These are phyloP conservation scores for Sigmodon hispidus DNA, from an alignment of 2,113 vertebrate species.

Conservation along the genomic window DNA sequence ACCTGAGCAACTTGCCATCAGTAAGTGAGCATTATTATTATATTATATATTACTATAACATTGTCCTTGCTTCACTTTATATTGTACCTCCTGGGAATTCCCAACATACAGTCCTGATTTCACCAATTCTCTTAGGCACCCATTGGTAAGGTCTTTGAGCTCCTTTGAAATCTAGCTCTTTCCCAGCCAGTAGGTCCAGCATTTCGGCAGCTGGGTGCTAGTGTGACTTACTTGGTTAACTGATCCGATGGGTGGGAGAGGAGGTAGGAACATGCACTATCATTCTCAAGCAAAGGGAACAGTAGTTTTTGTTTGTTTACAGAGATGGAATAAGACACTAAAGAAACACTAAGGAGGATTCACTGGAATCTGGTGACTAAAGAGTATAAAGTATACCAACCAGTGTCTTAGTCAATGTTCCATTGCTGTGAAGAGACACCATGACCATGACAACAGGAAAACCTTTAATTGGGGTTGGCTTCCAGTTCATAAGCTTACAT, in stretches of 20 bases:
- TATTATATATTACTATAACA: too few relatives aligned
- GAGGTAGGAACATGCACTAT: neutral
- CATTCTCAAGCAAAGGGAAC: neutral
- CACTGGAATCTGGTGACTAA: neutral
- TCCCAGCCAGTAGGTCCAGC: neutral
- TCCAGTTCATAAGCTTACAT: neutral
- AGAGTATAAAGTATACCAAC: neutral
- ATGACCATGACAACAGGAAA: neutral
- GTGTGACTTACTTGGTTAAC: neutral
- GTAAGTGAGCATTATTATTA: neutral
- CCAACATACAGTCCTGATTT: too few relatives aligned
- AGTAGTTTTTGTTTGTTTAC: neutral
- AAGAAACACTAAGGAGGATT: neutral
- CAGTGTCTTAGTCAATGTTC: neutral
- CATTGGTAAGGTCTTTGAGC: rapidly evolving
- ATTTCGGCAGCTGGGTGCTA: neutral
- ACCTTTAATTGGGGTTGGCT: neutral
- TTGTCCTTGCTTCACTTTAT: neutral
- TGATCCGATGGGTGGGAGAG: neutral
- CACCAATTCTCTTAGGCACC: neutral
- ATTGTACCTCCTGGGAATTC: neutral
- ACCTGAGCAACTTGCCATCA: neutral
- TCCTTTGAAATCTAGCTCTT: neutral
- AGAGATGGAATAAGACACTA: neutral
- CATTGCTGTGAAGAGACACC: neutral